phyloP scores from a whole-genome alignment of 2,888 invertebrate species.

The Tetanocera ferruginea region DNA sequence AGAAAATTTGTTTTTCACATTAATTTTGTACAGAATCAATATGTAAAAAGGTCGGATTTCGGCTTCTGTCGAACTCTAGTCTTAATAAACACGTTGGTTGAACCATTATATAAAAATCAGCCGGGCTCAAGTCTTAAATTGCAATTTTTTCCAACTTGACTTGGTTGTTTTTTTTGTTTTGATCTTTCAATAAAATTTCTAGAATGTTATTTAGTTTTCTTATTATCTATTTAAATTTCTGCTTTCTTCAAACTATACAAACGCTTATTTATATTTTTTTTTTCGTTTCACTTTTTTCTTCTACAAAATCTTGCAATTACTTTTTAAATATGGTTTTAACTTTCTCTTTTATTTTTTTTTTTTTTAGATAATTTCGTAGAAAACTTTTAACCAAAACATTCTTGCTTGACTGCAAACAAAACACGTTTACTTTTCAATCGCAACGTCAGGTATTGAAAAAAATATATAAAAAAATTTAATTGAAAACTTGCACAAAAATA shows the following conservation, averaged over 20 bases:
- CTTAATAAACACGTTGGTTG: too few species aligned
- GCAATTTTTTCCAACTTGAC: too few species aligned
- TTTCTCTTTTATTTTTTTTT: background rate
- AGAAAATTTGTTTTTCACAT: too few species aligned
- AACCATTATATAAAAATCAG: too few species aligned
- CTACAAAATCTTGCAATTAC: background rate
- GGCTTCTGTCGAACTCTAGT: too few species aligned
- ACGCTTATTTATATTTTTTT: too few species aligned
- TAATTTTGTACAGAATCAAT: too few species aligned
- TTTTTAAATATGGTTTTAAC: background rate
- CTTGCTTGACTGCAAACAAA: background rate
- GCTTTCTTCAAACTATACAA: background rate
- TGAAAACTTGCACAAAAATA: background rate
- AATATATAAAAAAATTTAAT: background rate
- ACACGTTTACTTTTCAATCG: background rate
- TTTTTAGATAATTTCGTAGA: background rate
- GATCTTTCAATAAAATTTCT: background rate
- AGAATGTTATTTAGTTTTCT: background rate
- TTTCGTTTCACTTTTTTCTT: background rate
- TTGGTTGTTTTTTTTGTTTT: background rate
- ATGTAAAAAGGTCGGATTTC: too few species aligned
- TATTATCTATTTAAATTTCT: too few species aligned
- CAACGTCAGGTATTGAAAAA: background rate
- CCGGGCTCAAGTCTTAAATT: too few species aligned
- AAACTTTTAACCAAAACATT: background rate